phyloP scores from a whole-genome alignment of 2,888 invertebrate species.

The Limnephilus auricula region DNA sequence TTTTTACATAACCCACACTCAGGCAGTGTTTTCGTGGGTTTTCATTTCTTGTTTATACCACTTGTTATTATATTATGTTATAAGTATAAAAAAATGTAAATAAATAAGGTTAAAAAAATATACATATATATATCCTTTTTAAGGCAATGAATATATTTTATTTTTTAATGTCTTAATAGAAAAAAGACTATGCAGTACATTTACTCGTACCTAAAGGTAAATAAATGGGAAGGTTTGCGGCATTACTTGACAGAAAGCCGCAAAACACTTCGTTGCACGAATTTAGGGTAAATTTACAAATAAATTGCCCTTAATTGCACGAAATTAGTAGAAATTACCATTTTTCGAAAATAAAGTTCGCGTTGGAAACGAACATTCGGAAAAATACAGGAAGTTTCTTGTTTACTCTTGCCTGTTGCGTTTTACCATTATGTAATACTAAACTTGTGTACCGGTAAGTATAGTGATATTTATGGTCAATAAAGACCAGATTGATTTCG shows the following conservation, averaged over 20 bases:
- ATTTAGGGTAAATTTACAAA: conserved; percentile 59
- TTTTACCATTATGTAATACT: background rate
- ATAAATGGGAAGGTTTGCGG: background rate
- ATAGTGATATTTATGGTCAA: background rate
- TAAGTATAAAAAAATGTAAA: no score
- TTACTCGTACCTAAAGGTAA: background rate
- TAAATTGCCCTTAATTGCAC: conserved; percentile 60
- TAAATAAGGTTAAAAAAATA: no score
- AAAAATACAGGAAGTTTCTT: conserved; percentile 54
- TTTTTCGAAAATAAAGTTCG: conserved; percentile 51
- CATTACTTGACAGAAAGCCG: background rate
- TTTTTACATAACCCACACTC: no score
- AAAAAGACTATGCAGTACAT: background rate
- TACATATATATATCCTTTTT: no score
- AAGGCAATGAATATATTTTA: background rate
- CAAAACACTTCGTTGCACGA: background rate
- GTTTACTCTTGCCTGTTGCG: conserved; percentile 30
- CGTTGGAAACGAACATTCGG: conserved; percentile 40
- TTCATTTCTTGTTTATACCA: no score
- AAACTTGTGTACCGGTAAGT: background rate
- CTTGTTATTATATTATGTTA: no score
- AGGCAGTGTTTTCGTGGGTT: no score
- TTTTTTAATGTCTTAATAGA: background rate
- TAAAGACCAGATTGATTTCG: background rate
- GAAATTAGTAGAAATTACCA: conserved; percentile 55